Evolutionary conservation across 2,888 invertebrate genomes (phyloP), one percentile per base, ranked within the genome.

Genomic region (Anthrax anthrax): DNA sequence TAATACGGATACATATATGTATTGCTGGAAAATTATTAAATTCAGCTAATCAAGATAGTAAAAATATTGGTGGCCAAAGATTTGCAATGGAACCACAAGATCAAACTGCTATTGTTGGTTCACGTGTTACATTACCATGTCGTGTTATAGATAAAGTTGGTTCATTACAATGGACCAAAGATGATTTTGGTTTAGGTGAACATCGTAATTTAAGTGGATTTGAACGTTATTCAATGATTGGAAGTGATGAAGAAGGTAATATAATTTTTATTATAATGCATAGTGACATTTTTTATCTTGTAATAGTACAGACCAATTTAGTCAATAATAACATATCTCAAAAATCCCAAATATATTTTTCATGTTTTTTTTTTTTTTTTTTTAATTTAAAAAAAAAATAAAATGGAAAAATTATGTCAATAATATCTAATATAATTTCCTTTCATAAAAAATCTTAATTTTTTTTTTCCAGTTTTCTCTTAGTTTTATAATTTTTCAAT

Each of bases 131-230:
- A 13, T 71, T 95, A 47, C 90, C 91, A 5, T 96, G 95, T 67
- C 74, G 87, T 37, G 89, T 95, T 19, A 81, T 88, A 63, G 81
- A 85, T 61, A 89, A 91, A 65, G 78, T 77, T 39, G 96, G 96
- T 1, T 80, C 83, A 45, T 75, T 96, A 45, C 96, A 96, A 67
- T 97, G 97, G 97, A 95, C 95, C 48, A 89, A 91, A 62, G 92
- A 95, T 61, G 94, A 91, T 62, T 96, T 95, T 60, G 96, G 94
- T 0, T 75, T 97, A 32, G 96, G 96, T 2, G 80, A 86, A 1
- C 88, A 92, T 60, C 75, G 95, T 54, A 85, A 89, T 58, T 74
- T 96, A 49, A 86, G 87, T 50, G 91, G 90, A 37, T 96, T 87
- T 69, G 89, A 91, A 50, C 77, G 96, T 49, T 96, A 96, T 70